Conservation (phyloP, 2,888 invertebrate species). For the Drosophila sordidapex region DNA sequence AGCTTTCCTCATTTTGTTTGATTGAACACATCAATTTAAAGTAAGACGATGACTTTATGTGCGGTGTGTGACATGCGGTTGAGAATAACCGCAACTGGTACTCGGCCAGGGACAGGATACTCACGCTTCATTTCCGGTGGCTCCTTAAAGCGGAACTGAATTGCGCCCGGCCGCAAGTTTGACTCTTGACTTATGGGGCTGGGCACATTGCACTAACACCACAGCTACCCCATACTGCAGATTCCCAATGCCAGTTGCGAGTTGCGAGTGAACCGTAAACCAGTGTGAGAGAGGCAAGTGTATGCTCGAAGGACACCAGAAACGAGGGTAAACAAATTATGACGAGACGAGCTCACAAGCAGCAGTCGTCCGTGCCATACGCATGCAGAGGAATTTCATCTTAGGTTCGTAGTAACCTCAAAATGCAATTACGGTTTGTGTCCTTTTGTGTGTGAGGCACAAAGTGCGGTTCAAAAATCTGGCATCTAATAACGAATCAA, state of each 20-base stretch:
- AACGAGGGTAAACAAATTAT: conserved; percentile 59
- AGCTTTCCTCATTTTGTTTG: conserved; percentile 55
- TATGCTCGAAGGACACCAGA: conserved; percentile 15
- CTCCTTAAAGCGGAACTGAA: conserved; percentile 61
- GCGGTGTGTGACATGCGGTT: conserved; percentile 34
- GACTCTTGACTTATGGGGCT: conserved; percentile 43
- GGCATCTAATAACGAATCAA: conserved; percentile 51
- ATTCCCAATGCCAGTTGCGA: conserved; percentile 8
- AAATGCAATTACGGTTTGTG: conserved; percentile 56
- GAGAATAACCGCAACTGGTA: conserved; percentile 27
- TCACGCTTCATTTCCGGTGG: conserved; percentile 65
- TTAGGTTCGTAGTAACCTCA: conserved; percentile 36
- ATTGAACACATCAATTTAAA: conserved; percentile 62
- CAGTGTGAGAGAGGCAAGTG: not conserved
- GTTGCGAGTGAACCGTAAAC: conserved; percentile 11
- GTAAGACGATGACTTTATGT: conserved; percentile 50
- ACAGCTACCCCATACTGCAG: conserved; percentile 32
- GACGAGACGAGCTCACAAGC: conserved; percentile 19
- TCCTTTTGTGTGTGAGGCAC: conserved; percentile 21
- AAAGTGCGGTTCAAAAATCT: conserved; percentile 19
- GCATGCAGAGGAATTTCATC: not conserved
- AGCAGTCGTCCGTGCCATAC: conserved; percentile 11
- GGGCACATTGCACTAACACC: conserved; percentile 39
- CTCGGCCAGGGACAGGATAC: conserved; percentile 36
- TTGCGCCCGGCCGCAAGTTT: conserved; percentile 48